phyloP scores from a whole-genome alignment of 2,797 vertebrate genomes.

The Dendrocincla fuliginosa region DNA sequence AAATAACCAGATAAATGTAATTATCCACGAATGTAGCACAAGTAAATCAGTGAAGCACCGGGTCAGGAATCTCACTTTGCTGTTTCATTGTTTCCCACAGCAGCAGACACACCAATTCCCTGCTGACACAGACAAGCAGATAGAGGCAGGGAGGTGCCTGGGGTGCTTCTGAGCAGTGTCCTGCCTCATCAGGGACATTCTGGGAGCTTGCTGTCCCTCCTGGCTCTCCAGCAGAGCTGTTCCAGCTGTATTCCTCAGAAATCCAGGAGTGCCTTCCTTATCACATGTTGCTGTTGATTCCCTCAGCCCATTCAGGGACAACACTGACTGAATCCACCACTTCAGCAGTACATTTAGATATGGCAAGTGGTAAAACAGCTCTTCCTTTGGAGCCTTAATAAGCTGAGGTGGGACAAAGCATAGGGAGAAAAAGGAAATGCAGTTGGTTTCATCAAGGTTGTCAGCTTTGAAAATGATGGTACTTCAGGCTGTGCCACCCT shows the following conservation, averaged over 20 bases:
- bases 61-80: neutral
- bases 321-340: neutral
- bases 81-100: neutral
- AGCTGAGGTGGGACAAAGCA: neutral
- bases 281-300: neutral
- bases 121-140: neutral
- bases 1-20: neutral
- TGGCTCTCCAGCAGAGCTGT: neutral
- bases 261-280: neutral
- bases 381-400: neutral
- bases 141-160: neutral
- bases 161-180: neutral
- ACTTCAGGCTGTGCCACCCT: neutral
- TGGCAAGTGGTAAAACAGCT: neutral
- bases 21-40: neutral
- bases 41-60: neutral
- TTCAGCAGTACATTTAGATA: neutral
- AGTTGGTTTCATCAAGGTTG: neutral
- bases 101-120: neutral
- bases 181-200: neutral
- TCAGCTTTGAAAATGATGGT: neutral
- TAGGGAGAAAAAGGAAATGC: neutral
- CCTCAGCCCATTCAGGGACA: neutral
- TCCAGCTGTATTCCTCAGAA: neutral
- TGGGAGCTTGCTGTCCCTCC: neutral